Conservation (phyloP, 2,797 vertebrate species). For the Paedocypris micromegethes region DNA sequence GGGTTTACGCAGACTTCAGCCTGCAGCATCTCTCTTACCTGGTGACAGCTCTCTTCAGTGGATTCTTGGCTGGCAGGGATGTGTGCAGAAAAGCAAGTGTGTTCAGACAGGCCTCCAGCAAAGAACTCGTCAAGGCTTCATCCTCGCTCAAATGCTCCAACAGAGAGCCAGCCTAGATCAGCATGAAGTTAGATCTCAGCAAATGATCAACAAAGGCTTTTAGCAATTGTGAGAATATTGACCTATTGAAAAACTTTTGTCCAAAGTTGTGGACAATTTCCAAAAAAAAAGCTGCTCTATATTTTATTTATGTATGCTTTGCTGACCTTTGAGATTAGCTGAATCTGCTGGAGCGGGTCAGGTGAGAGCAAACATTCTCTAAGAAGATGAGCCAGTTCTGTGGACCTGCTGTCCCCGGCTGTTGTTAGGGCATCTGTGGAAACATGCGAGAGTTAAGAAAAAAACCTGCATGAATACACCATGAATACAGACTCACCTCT, state of each 20-base stretch:
- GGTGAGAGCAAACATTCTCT: slow-evolving; percentile 71
- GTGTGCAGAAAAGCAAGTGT: slow-evolving; percentile 75
- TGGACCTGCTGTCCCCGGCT: slow-evolving; percentile 64
- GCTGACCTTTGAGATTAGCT: slow-evolving; percentile 77
- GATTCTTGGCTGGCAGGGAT: slow-evolving; percentile 79
- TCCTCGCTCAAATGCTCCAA: slow-evolving; percentile 67
- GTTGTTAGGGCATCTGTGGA: slow-evolving; percentile 63
- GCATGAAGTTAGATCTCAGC: not conserved
- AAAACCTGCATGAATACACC: not conserved
- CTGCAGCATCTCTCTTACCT: slow-evolving; percentile 67
- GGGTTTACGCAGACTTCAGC: too few species aligned
- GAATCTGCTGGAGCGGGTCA: slow-evolving; percentile 86
- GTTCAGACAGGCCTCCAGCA: slow-evolving; percentile 73
- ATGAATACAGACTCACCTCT: slow-evolving; percentile 60
- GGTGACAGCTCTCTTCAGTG: slow-evolving; percentile 80
- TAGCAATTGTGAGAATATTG: too few species aligned
- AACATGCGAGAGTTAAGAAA: not conserved
- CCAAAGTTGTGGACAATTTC: too few species aligned
- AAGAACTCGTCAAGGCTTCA: slow-evolving; percentile 49
- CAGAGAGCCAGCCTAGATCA: slow-evolving; percentile 69
- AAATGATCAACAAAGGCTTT: not conserved
- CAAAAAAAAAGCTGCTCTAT: too few species aligned
- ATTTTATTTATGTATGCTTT: too few species aligned
- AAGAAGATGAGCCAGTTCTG: slow-evolving; percentile 74
- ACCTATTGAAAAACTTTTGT: too few species aligned